Percentiles rank a stretch among this genome's conserved stretches.
phyloP scores from a whole-genome alignment of 2,113 vertebrate species.

The Rhombomys opimus region DNA sequence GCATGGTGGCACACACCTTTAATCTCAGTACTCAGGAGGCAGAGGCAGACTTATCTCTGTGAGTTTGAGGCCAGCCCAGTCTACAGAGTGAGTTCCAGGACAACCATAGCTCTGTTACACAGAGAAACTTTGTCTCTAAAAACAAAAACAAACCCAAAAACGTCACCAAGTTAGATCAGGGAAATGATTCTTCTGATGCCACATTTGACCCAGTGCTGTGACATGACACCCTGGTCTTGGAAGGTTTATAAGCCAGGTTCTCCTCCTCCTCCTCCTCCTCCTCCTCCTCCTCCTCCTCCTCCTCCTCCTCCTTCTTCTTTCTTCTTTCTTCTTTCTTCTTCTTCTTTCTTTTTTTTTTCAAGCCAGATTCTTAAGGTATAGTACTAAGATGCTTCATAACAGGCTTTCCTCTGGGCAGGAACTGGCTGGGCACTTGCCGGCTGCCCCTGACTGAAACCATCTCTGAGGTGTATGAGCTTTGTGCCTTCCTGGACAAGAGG shows the following conservation, averaged over 20 bases:
- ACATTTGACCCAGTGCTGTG: neutral
- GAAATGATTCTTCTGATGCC: neutral
- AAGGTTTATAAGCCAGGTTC: neutral
- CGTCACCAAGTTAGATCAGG: constrained; percentile 11
- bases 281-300: too few species aligned
- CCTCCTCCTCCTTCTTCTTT: too few species aligned
- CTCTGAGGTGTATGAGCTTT: constrained; percentile 83
- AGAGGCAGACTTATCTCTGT: neutral
- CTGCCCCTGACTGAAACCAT: constrained; percentile 82
- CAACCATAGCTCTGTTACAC: neutral
- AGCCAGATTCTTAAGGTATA: neutral
- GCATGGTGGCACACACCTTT: neutral
- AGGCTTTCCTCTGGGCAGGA: constrained; percentile 77
- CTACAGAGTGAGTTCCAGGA: neutral
- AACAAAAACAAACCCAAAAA: neutral
- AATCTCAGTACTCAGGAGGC: neutral
- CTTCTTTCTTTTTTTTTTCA: too few species aligned
- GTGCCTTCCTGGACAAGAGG: constrained; percentile 84
- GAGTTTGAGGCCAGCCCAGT: neutral
- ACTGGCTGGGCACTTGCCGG: constrained; percentile 84
- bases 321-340: too few species aligned
- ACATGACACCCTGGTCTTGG: neutral
- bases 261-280: too few species aligned
- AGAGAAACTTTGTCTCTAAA: neutral
- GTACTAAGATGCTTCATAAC: neutral